Evolutionary conservation across 92 coral and sea anemone genomes (phyloP), one percentile per base, ranked within the genome.

Genomic region (Actinernus sp.): DNA sequence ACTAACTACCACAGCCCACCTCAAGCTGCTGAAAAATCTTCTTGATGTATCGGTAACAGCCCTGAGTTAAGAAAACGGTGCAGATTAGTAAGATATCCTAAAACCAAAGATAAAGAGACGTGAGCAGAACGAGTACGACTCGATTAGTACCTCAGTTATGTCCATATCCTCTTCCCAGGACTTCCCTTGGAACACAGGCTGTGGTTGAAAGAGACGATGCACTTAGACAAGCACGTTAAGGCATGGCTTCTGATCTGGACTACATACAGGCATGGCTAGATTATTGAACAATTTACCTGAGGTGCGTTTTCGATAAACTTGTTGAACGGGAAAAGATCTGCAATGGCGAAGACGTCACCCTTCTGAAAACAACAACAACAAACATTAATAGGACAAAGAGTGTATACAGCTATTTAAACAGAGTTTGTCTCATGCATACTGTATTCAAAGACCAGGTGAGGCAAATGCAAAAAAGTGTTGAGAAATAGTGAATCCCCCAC

Each of bases 21-120:
- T 93, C 98, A 20, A 94, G 69, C 73, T 94, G 98, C 60, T 94
- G 89, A 79, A 94, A 94, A 9, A 94, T 94, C 80, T 92, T 94
- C 79, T 87, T 94, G 43, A 94, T 88, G 72, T 94, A 87, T 21
- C 98, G 82, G 64, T 94, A 84, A 31, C 98, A 94, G 17, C 98
- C 98, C 98, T 94, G 24, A 59, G 22, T 4, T 8, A 43, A 20
- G 52, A 20, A 38, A 43, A 23, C 29, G 10, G 1, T 22, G 5
- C 27, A 63, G 21, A 16, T n/a, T 25, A 44, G 32, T 23, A 33
- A 22, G 27, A 22, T 1, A 24, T 36, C 7, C 7, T 36, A 36
- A 36, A 25, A 59, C 1, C 26, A 51, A 5, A 45, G 18, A 45
- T 17, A 22, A 43, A 40, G 13, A 36, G 17, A 36, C 14, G 4